Evolutionary conservation across 2,888 invertebrate species (phyloP), one percentile per base, ranked within the genome.

Genomic region (Pediacus dermestoides): DNA sequence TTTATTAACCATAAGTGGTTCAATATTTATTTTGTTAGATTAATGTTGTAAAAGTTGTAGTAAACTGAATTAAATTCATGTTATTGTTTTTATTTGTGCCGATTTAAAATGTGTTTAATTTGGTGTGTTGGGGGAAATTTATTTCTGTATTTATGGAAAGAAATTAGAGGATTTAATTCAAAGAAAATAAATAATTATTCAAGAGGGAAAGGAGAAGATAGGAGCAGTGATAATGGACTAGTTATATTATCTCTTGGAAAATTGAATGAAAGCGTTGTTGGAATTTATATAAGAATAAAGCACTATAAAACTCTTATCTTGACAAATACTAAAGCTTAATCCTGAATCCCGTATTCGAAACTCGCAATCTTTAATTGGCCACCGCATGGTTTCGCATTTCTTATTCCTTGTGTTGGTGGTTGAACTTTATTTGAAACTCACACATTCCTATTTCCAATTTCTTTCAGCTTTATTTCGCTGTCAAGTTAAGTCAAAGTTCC

Each of bases 381-480:
- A 2, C 13, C 9, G 30, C 12, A 22, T n/a, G 21, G 7, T 15
- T 30, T 15, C 46, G 46, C 46, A 41, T 52, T 52, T 43, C 28
- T 46, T 43, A 48, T 52, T 48, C 49, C 33, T 39, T 45, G 26
- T 44, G 48, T 44, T 37, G 34, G 40, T 37, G 36, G 37, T 44
- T 44, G 42, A 45, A 50, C 44, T 50, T 52, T 44, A 50, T 48
- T 47, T 42, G 42, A 41, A 46, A 46, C 50, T 44, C 45, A 49
- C 48, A 52, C 50, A 50, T 42, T 48, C 45, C 45, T 37, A 42
- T 50, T 52, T 53, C 50, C 54, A 48, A 55, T 50, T 53, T 51
- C 53, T 53, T 47, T 48, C 41, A 46, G 53, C 44, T 48, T 49
- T 53, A 55, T 57, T 52, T 50, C 48, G 41, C 51, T 52, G 57